Conservation (phyloP, 1,140 invertebrate genomes). For the Leptinotarsa defecta region DNA sequence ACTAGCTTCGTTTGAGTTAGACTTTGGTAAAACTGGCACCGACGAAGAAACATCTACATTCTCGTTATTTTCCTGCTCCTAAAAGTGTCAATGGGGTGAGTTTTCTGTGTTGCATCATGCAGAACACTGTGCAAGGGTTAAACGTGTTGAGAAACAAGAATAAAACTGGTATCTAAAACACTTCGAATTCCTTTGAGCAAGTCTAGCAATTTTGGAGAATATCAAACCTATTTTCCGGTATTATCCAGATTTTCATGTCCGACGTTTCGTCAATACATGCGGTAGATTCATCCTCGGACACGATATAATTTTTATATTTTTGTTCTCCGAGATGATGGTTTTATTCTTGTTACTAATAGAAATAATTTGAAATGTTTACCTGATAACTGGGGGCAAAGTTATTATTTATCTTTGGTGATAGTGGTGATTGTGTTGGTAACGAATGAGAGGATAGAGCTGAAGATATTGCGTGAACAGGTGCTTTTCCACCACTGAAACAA, state of each 20-base stretch:
- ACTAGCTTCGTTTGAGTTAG: constrained; percentile 34
- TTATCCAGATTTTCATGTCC: no score
- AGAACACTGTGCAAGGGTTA: constrained; percentile 29
- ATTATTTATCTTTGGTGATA: constrained; percentile 60
- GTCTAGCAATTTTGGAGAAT: no score
- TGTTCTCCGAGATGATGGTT: no score
- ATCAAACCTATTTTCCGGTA: no score
- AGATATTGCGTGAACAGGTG: constrained; percentile 69
- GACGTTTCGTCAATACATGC: no score
- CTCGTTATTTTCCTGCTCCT: constrained; percentile 16
- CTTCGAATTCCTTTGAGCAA: no score
- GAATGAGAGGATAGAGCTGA: constrained; percentile 63
- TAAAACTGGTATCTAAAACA: background rate
- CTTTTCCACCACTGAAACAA: constrained; percentile 61
- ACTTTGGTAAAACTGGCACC: constrained; percentile 18
- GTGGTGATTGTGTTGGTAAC: constrained; percentile 56
- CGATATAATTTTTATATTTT: no score
- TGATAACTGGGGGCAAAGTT: constrained; percentile 50
- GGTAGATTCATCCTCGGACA: no score
- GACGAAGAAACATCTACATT: constrained; percentile 20
- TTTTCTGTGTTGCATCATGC: constrained; percentile 32
- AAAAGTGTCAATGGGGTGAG: constrained; percentile 12
- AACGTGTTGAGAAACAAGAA: background rate
- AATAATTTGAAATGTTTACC: constrained; percentile 36
- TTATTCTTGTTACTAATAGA: background rate